Base-by-base conservation (phyloP, 2,888 invertebrate genomes). In the Elysia crispata region DNA sequence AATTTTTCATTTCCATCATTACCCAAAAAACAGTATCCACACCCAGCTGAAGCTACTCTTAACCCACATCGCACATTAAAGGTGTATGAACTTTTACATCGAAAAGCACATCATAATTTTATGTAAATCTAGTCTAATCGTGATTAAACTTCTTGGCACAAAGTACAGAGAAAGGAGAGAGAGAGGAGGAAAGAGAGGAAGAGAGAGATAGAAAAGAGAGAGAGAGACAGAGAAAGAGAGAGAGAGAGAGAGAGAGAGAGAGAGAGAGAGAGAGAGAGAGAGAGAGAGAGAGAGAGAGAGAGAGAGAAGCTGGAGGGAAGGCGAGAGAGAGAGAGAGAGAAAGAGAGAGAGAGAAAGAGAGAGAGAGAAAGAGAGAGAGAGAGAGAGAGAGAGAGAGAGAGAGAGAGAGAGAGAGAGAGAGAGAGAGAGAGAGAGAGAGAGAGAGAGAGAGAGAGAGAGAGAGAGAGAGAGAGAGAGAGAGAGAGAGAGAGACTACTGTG, bases 211-310 rank as follows among this genome's bases (percentile, higher is more conserved):
- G 13, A 54, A 54, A 54, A 54, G 20, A 54, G 54, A 54, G 54
- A 54, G 13, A 54, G 54, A 54, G 54, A 13, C 20, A 20, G 54
- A 54, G 54, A 54, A 15, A 20, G 13, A 13, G 20, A 13, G 54
- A 54, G 13, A 54, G 54, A 54, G 54, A 54, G 54, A 54, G 54
- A n/a, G n/a, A n/a, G n/a, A n/a, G n/a, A n/a, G n/a, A n/a, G n/a
- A 54, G 20, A 54, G 54, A 54, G 54, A 54, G 54, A 54, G 54
- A 54, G 54, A 54, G 13, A 54, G 13, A 54, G 54, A 54, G 54
- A 54, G 54, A 54, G 54, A 54, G 54, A 54, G 54, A 54, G 54
- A 54, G 54, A 54, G 54, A 54, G 54, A 54, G 54, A 54, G 54
- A 54, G 54, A 54, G 54, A 54, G 54, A 54, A 20, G 20, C 13